Evolutionary conservation across 2,113 vertebrate genomes (phyloP), one percentile per base, ranked within the genome.

Genomic region (Syrmaticus mikado): DNA sequence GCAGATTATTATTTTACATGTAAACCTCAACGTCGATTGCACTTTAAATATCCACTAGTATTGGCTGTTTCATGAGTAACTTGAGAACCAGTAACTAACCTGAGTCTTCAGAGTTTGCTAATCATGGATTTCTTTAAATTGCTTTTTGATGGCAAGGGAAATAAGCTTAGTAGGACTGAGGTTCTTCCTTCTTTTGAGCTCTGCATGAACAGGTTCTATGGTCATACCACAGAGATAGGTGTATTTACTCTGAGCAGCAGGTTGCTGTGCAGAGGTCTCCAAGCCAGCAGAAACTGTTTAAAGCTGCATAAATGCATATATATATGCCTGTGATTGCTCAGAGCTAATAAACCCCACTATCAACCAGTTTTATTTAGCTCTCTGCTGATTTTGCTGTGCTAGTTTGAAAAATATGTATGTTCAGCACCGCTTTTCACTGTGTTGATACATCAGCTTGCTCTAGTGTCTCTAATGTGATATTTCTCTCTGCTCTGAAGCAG

Each of bases 181-280:
- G 7, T 70, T 4, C 14, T 90, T 82, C n/a, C 66, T 19, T 13
- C 13, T 83, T 70, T 66, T 18, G 25, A 64, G 25, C 11, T 74
- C 60, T 60, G 21, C 41, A 74, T 53, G 52, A 53, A 30, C 27
- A 53, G 27, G 15, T 21, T 61, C 75, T 48, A 22, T 21, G 24
- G 52, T 13, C 1, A 0, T 16, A 30, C 2, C 5, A n/a, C 11
- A 34, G 66, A 64, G 27, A n/a, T 2, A 15, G 19, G 8, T 72
- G 46, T 43, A 53, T 76, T 82, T 79, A 32, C 45, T 66, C 53
- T 79, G 27, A 27, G 17, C 48, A 48, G 34, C n/a, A 75, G 30
- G 18, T 36, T 87, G 62, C 48, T 48, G 11, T 16, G 27, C 46
- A 70, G 78, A 50, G 60, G 27, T 57, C 30, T 16, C 18, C 40